A percentile compares a stretch with the other conserved stretches of the same genome.
These are phyloP conservation scores for Itoplectis maculator DNA, from an alignment of 2,888 invertebrate species.

Conservation along the genomic window DNA sequence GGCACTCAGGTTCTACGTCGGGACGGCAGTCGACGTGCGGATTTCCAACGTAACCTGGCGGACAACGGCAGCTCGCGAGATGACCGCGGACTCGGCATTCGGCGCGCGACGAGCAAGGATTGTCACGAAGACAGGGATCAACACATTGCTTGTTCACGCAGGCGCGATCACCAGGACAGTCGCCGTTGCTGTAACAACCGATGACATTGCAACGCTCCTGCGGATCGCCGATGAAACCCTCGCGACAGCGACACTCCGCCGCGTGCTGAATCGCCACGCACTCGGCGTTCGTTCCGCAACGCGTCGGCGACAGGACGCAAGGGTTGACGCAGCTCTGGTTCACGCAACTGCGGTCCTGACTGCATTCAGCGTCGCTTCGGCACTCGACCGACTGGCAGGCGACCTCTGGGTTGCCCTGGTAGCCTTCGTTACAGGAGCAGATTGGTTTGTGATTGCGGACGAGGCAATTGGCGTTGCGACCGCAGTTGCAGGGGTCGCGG, in stretches of 20 bases:
- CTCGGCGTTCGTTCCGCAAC: constrained; percentile 93
- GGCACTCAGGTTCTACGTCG: constrained; percentile 91
- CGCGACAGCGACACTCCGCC: constrained; percentile 92
- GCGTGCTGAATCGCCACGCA: constrained; percentile 91
- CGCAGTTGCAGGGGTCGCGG: constrained; percentile 95
- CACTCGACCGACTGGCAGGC: constrained; percentile 93
- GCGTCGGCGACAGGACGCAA: constrained; percentile 90
- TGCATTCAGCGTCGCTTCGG: constrained; percentile 93
- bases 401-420: constrained; percentile 94
- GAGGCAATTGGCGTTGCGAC: constrained; percentile 92
- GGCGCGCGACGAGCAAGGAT: constrained; percentile 91
- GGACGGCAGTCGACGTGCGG: constrained; percentile 92
- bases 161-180: constrained; percentile 94
- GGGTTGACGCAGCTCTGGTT: constrained; percentile 95
- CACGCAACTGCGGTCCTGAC: constrained; percentile 92
- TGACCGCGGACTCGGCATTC: constrained; percentile 94
- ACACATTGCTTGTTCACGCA: constrained; percentile 95
- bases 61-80: constrained; percentile 94
- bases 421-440: constrained; percentile 94
- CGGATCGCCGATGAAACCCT: constrained; percentile 92
- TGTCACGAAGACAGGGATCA: constrained; percentile 92
- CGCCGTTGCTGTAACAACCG: constrained; percentile 94
- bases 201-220: constrained; percentile 90
- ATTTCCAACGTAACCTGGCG: constrained; percentile 90
- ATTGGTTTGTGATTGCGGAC: constrained; percentile 94